Conservation (phyloP, 2,888 invertebrate species). For the Alcis repandata region DNA sequence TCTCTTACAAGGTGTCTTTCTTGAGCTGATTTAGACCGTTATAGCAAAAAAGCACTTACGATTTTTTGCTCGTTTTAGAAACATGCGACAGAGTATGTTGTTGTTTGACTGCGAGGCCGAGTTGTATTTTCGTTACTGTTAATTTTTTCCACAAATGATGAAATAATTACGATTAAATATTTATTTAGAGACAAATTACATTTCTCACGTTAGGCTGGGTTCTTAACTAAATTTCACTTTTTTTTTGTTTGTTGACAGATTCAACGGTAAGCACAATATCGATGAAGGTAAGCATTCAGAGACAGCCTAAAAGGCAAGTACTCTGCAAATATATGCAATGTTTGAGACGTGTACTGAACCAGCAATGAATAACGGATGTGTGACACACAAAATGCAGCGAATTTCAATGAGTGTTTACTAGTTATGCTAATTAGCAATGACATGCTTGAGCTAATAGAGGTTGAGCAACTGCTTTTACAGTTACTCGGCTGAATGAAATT, state of each 20-base stretch:
- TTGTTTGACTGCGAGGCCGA: background rate
- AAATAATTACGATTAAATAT: too few relatives aligned
- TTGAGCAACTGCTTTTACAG: slow-evolving; percentile 11
- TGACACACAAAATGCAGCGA: slow-evolving; percentile 51
- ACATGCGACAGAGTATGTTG: slow-evolving; percentile 16
- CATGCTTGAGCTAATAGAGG: slow-evolving; percentile 12
- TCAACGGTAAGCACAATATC: too few relatives aligned
- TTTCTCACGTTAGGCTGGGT: too few relatives aligned
- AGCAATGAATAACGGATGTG: slow-evolving; percentile 53
- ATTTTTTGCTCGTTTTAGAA: slow-evolving; percentile 19
- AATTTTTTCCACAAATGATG: too few relatives aligned
- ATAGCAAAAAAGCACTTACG: slow-evolving; percentile 22
- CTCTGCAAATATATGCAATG: slow-evolving; percentile 37
- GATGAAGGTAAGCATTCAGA: background rate
- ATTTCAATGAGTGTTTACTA: slow-evolving; percentile 49
- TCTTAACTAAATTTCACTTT: too few relatives aligned
- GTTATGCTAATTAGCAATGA: slow-evolving; percentile 43
- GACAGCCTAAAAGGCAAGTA: background rate
- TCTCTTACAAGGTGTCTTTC: slow-evolving; percentile 11
- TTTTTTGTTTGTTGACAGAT: background rate
- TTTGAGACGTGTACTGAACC: slow-evolving; percentile 51
- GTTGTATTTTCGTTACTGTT: background rate
- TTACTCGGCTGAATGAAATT: slow-evolving; percentile 5
- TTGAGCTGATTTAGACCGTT: slow-evolving; percentile 21
- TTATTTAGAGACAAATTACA: too few relatives aligned